phyloP scores from a whole-genome alignment of 2,888 invertebrate species.

The Andrena camellia region DNA sequence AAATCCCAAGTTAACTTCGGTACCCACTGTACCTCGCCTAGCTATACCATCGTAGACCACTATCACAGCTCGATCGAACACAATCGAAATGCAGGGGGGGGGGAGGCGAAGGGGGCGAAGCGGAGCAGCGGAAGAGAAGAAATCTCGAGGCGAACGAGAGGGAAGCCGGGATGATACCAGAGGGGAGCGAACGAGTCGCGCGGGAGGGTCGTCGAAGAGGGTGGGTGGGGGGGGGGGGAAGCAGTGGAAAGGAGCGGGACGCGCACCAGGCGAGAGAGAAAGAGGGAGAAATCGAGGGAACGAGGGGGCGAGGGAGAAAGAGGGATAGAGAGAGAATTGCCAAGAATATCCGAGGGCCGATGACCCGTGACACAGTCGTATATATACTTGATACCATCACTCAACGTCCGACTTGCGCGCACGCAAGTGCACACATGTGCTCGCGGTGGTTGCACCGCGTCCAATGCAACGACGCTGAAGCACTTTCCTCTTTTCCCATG shows the following conservation, averaged over 20 bases:
- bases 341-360: constrained; percentile 81
- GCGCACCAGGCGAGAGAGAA: constrained; percentile 19
- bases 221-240: too few relatives aligned
- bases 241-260: constrained; percentile 13
- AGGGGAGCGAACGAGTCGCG: constrained; percentile 52
- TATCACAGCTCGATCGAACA: constrained; percentile 41
- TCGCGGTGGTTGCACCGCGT: constrained; percentile 33
- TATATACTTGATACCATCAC: constrained; percentile 76
- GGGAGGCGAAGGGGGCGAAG: constrained; percentile 10
- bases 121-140: constrained; percentile 50
- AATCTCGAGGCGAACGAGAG: constrained; percentile 31
- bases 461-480: constrained; percentile 4
- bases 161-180: constrained; percentile 39
- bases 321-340: constrained; percentile 73
- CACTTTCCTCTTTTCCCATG: not conserved
- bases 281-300: constrained; percentile 33
- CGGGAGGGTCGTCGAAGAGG: constrained; percentile 49
- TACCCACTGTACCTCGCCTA: not conserved
- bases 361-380: constrained; percentile 79
- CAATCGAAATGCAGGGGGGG: not conserved
- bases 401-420: constrained; percentile 71
- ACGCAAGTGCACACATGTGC: constrained; percentile 27
- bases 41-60: constrained; percentile 1
- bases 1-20: not conserved
- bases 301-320: constrained; percentile 58